Percentiles rank a stretch among this genome's conserved stretches.
Conservation (phyloP, 2,888 invertebrate species). For the Drosophila nr. fundita region DNA sequence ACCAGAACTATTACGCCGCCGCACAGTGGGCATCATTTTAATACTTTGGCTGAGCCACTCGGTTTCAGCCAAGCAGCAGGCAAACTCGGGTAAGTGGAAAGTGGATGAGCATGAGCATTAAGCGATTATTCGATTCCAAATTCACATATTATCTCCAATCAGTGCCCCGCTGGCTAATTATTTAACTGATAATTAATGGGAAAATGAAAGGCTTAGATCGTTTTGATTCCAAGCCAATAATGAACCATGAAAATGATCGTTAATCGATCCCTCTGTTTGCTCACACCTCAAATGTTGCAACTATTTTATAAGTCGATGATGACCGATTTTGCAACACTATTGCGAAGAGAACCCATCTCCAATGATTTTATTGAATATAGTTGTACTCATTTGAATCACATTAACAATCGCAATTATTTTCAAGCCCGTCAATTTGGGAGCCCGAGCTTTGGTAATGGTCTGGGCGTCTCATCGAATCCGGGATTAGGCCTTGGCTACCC, state of each 20-base stretch:
- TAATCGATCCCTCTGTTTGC: background rate
- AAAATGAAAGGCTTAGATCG: background rate
- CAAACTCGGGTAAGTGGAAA: background rate
- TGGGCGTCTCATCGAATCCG: conserved; percentile 1
- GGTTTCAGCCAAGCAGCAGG: conserved; percentile 3
- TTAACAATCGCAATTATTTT: background rate
- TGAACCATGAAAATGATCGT: background rate
- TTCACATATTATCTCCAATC: background rate
- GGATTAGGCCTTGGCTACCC: conserved; percentile 16
- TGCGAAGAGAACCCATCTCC: background rate
- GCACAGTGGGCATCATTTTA: background rate
- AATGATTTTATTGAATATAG: background rate
- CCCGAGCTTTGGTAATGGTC: conserved; percentile 54
- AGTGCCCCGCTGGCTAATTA: background rate
- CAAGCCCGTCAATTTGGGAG: conserved; percentile 57
- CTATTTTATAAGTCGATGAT: background rate
- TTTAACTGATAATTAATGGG: background rate
- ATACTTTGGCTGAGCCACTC: background rate
- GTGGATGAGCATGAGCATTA: background rate
- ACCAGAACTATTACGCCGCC: conserved; percentile 2
- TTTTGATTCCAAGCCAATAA: background rate
- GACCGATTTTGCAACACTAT: background rate
- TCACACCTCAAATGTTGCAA: background rate
- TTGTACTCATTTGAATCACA: background rate
- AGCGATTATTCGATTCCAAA: background rate